phyloP scores from a whole-genome alignment of 2,888 invertebrate species.

The Allophyes oxyacanthae region DNA sequence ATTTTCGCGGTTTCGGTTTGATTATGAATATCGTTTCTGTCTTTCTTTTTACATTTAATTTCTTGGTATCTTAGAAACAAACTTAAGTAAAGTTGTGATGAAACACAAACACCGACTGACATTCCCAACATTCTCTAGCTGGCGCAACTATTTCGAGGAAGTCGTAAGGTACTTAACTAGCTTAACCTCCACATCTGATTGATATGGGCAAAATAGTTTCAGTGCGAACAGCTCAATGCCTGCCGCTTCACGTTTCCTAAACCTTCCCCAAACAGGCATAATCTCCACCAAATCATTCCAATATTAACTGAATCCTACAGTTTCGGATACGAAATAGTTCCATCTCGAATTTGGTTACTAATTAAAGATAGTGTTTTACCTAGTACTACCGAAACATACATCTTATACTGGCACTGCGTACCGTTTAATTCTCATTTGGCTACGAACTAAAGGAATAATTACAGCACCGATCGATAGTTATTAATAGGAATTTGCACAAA shows the following conservation, averaged over 20 bases:
- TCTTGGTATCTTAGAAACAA: conserved; percentile 17
- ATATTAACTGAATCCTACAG: conserved; percentile 5
- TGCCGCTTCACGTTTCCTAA: conserved; percentile 6
- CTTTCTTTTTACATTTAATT: conserved; percentile 6
- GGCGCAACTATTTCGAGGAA: conserved; percentile 13
- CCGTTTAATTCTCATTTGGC: conserved; percentile 2
- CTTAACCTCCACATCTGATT: conserved; percentile 38
- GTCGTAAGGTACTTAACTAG: conserved; percentile 27
- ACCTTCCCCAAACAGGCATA: conserved; percentile 24
- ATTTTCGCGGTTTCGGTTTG: too few relatives aligned
- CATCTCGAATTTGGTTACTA: conserved; percentile 4
- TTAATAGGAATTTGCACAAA: conserved; percentile 27
- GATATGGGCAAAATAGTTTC: conserved; percentile 35
- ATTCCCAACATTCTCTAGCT: conserved; percentile 2
- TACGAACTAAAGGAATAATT: conserved; percentile 25
- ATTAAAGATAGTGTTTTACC: conserved; percentile 11
- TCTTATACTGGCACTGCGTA: conserved; percentile 3
- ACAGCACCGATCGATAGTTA: conserved; percentile 29
- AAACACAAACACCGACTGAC: too few relatives aligned
- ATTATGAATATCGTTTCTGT: too few relatives aligned
- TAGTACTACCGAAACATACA: background rate
- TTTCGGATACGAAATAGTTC: conserved; percentile 7
- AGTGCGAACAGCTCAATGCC: conserved; percentile 5
- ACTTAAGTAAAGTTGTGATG: conserved; percentile 4
- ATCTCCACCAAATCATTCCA: conserved; percentile 20